phyloP scores from a whole-genome alignment of 2,113 vertebrate genomes.

The Rhabdomys dilectus region DNA sequence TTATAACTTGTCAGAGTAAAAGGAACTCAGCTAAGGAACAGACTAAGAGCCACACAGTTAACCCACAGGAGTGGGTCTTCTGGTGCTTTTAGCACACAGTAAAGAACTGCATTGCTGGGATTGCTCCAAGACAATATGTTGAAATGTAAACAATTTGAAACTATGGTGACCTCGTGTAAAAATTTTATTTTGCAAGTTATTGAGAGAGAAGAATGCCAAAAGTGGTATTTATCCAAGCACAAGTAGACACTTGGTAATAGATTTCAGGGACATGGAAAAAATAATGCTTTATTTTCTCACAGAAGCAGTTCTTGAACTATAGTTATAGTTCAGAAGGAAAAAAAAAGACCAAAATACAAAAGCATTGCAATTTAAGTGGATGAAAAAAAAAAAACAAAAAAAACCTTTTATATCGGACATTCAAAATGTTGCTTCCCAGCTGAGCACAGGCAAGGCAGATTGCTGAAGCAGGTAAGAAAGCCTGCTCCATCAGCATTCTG shows the following conservation, averaged over 20 bases:
- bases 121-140: neutral
- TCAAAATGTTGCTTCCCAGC: conserved; percentile 13
- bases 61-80: neutral
- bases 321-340: neutral
- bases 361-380: conserved; percentile 37
- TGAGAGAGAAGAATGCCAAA: neutral
- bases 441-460: conserved; percentile 16
- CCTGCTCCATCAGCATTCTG: conserved; percentile 26
- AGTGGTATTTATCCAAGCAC: neutral
- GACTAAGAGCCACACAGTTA: neutral
- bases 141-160: neutral
- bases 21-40: neutral
- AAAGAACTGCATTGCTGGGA: neutral
- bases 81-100: neutral
- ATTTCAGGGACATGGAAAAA: conserved; percentile 14
- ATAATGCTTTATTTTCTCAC: neutral
- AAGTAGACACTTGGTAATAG: neutral
- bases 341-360: conserved; percentile 68
- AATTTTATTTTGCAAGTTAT: neutral
- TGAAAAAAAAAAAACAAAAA: neutral
- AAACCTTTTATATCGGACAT: conserved; percentile 33
- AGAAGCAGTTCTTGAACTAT: conserved; percentile 53
- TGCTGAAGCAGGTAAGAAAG: conserved; percentile 63
- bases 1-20: neutral
- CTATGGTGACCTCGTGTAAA: neutral